These are phyloP conservation scores for Thymallus thymallus DNA, from an alignment of 2,113 vertebrate species.

Conservation along the genomic window DNA sequence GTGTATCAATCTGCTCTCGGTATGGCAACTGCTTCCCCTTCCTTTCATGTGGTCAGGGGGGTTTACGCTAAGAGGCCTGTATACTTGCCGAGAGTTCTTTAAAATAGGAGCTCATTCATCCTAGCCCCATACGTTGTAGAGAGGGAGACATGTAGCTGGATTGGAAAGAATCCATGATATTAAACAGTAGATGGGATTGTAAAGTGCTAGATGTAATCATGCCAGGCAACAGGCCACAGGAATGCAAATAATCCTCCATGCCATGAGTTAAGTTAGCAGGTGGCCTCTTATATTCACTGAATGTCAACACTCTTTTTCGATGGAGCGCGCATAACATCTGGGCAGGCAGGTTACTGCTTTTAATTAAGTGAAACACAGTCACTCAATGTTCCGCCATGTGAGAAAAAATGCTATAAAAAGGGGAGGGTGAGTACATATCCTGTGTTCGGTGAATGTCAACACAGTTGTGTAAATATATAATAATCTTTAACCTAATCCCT, in stretches of 20 bases:
- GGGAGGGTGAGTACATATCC: conserved; percentile 67
- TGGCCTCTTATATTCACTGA: conserved; percentile 86
- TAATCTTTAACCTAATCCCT: conserved; percentile 71
- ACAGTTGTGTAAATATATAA: conserved; percentile 82
- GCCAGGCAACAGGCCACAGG: conserved; percentile 90
- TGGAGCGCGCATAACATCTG: conserved; percentile 83
- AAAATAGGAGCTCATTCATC: conserved; percentile 78
- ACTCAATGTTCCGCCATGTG: conserved; percentile 73
- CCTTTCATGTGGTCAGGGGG: conserved; percentile 62
- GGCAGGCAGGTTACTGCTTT: conserved; percentile 80
- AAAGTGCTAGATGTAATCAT: conserved; percentile 86
- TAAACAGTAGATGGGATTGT: conserved; percentile 87
- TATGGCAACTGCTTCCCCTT: conserved; percentile 55
- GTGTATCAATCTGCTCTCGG: conserved; percentile 51
- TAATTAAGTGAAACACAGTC: conserved; percentile 86
- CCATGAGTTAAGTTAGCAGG: conserved; percentile 90
- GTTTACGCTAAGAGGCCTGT: conserved; percentile 40
- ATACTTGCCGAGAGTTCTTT: conserved; percentile 40
- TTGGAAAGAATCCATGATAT: conserved; percentile 83
- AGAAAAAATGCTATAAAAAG: conserved; percentile 67
- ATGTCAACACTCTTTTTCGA: conserved; percentile 83
- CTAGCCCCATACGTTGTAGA: conserved; percentile 68
- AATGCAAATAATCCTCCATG: conserved; percentile 88
- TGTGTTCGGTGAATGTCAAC: conserved; percentile 73
- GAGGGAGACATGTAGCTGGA: conserved; percentile 73